These are phyloP conservation scores for Boulengeromyrus knoepffleri DNA, from an alignment of 2,113 vertebrate genomes.

Conservation along the genomic window DNA sequence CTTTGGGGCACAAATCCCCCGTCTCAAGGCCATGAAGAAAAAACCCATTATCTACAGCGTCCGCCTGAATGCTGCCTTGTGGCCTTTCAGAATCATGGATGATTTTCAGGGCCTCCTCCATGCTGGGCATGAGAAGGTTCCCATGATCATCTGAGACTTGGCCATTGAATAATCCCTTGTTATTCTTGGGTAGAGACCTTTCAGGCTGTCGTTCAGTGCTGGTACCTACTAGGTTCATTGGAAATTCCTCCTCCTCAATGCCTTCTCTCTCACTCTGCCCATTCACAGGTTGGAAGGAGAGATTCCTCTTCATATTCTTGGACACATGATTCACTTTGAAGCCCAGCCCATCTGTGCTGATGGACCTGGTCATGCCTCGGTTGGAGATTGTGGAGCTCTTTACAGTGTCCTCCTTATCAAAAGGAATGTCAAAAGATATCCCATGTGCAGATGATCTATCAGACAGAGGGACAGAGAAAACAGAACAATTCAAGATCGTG, in stretches of 20 bases:
- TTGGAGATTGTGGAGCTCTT: conserved; percentile 46
- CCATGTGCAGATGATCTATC: conserved; percentile 78
- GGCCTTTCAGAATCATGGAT: conserved; percentile 83
- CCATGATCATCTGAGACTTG: conserved; percentile 66
- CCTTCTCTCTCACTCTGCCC: conserved; percentile 67
- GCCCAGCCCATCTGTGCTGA: conserved; percentile 81
- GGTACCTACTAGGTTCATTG: conserved; percentile 23
- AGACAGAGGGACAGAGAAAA: conserved; percentile 31
- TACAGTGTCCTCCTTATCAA: conserved; percentile 73
- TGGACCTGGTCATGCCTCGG: conserved; percentile 72
- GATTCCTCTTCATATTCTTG: conserved; percentile 63
- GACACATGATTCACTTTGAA: conserved; percentile 64
- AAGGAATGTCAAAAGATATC: conserved; percentile 93
- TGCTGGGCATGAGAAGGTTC: conserved; percentile 76
- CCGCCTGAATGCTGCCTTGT: conserved; percentile 54
- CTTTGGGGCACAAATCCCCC: conserved; percentile 55
- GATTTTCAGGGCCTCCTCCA: conserved; percentile 92
- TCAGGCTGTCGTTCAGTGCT: conserved; percentile 32
- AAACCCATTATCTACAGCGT: conserved; percentile 74
- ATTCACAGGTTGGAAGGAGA: conserved; percentile 72
- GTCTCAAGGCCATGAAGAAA: conserved; percentile 77
- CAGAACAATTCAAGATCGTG: neutral
- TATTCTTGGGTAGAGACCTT: conserved; percentile 43
- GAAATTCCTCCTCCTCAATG: conserved; percentile 68
- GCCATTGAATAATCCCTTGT: conserved; percentile 64